Conservation (phyloP, 2,797 vertebrate genomes). For the Characodon lateralis region DNA sequence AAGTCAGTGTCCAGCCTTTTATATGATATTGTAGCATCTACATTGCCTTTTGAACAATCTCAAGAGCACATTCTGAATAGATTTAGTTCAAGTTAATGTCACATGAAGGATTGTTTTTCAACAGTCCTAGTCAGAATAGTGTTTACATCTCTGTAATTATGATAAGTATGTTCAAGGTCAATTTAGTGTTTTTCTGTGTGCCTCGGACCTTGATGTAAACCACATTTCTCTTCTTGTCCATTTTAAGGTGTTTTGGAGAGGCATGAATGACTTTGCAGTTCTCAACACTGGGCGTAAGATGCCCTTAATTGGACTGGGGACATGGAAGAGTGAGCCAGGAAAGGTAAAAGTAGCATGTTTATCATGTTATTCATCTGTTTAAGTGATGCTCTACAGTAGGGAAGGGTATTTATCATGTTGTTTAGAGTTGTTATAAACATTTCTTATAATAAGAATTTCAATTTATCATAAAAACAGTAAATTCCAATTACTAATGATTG, state of each 20-base stretch:
- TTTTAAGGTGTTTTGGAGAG: constrained; percentile 77
- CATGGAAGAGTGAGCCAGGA: constrained; percentile 94
- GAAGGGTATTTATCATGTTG: neutral
- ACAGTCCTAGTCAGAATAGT: neutral
- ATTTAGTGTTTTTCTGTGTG: neutral
- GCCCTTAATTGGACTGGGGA: constrained; percentile 93
- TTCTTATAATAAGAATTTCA: too few relatives aligned
- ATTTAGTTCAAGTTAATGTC: neutral
- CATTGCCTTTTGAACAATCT: neutral
- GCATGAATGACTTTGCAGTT: constrained; percentile 84
- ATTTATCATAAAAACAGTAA: too few relatives aligned
- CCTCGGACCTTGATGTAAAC: constrained; percentile 18
- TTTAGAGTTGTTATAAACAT: too few relatives aligned
- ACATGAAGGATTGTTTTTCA: neutral
- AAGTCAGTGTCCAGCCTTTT: neutral
- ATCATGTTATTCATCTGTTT: neutral
- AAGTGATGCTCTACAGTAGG: neutral
- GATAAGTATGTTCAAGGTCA: neutral
- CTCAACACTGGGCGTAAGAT: constrained; percentile 93
- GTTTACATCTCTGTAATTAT: too few relatives aligned
- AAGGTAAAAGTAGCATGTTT: constrained; percentile 79
- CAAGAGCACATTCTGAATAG: neutral
- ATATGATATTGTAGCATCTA: neutral
- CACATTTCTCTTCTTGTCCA: constrained; percentile 8
- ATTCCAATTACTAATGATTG: too few relatives aligned